Evolutionary conservation across 2,797 vertebrate species (phyloP), one percentile per base, ranked within the genome.

Genomic region (Gymnoscopelus braueri): DNA sequence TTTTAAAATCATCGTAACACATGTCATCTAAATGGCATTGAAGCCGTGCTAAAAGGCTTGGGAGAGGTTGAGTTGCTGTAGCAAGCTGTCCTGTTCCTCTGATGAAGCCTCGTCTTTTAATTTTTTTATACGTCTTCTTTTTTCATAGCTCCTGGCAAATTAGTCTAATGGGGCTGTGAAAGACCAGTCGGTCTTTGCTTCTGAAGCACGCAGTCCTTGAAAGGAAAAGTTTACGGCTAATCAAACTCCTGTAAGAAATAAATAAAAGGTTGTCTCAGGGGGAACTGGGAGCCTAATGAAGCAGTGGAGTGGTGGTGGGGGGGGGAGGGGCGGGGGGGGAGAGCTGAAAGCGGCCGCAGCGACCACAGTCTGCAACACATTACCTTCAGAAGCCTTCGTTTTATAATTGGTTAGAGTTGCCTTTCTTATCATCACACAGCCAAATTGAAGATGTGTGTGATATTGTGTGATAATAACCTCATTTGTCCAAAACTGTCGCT

Each of bases 391-490:
- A 52, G 44, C 11, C 6, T 39, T 79, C 76, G 70, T 79, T 13
- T 88, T 81, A 78, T 54, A 84, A 87, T 84, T 86, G 84, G 75
- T 80, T 79, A 85, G 87, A 80, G 72, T 54, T n/a, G 67, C 72
- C 68, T 57, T 60, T 57, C 74, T 61, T 75, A 39, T 6, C 35
- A 1, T 5, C 35, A 3, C 35, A 8, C 7, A 39, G 19, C 19
- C 19, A 19, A 19, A 19, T 19, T 7, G 7, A 86, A 85, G 85
- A 91, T 76, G 60, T 48, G 9, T 6, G 19, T 0, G 58, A 62
- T 53, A 19, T 19, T 19, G 19, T n/a, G n/a, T n/a, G n/a, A n/a
- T n/a, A n/a, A n/a, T n/a, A n/a, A n/a, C n/a, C n/a, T n/a, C n/a
- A n/a, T n/a, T n/a, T n/a, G n/a, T n/a, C n/a, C n/a, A n/a, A n/a